Evolutionary conservation across 2,797 vertebrate species (phyloP).

Genomic region (Lerista edwardsae): DNA sequence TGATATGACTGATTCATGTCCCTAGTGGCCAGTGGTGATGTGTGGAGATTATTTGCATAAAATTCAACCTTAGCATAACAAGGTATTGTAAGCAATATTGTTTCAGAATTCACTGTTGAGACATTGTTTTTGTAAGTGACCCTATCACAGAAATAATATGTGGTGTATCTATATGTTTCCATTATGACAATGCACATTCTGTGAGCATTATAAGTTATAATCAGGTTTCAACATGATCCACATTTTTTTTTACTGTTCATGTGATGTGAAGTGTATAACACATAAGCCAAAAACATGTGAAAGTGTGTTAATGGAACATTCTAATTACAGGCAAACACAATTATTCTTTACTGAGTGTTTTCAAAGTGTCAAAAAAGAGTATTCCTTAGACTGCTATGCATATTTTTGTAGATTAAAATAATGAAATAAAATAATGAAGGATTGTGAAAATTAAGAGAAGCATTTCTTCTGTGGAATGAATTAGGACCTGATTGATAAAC

Average conservation of each 20-base stretch:
- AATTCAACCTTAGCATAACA: not conserved
- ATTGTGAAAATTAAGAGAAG: not conserved
- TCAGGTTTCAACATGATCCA: too few relatives aligned
- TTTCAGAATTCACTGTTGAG: not conserved
- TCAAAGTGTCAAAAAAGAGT: too few relatives aligned
- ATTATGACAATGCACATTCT: not conserved
- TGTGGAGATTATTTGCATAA: not conserved
- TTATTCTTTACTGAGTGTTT: not conserved
- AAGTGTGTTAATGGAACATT: not conserved
- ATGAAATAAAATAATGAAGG: too few relatives aligned
- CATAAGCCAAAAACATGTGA: too few relatives aligned
- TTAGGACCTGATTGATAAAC: not conserved
- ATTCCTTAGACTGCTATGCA: not conserved
- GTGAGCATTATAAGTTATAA: too few relatives aligned
- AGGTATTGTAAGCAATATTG: not conserved
- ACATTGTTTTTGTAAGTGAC: too few relatives aligned
- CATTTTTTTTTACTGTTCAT: too few relatives aligned
- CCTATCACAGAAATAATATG: not conserved
- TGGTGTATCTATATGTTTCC: not conserved
- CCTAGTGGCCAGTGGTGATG: slow-evolving; percentile 1
- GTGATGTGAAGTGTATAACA: too few relatives aligned
- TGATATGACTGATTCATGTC: not conserved
- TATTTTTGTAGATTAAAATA: not conserved
- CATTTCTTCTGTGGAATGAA: not conserved
- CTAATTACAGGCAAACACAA: not conserved